Base-by-base conservation (phyloP, 1,140 invertebrate genomes). In the Pantala flavescens region DNA sequence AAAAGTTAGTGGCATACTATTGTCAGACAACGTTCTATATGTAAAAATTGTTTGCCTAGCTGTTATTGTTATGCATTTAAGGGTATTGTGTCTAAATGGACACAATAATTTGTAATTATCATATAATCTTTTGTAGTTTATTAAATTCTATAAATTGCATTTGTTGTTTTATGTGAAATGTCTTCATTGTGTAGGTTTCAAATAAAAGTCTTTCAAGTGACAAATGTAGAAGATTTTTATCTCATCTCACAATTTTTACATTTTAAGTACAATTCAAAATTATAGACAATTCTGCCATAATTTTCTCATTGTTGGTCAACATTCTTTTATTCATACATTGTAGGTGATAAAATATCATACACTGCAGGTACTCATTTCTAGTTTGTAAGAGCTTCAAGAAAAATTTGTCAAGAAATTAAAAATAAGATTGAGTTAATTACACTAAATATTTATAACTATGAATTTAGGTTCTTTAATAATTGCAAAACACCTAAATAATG, bases 191-290 rank as follows among this genome's bases (percentile, higher is more conserved):
- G 12, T 19, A 63, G 49, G 49, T 63, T 16, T 19, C 14, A 63
- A 19, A 63, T 19, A 63, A 21, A 63, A 63, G n/a, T 19, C 16
- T 5, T 21, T 19, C 5, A 63, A 63, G 5, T 63, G 49, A 63
- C 16, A 63, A 63, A 63, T 63, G 49, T 63, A 63, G 49, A 63
- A 63, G 49, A 63, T 63, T 63, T 36, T 63, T 63, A 63, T 63
- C 49, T 63, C 49, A 63, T 21, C 49, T 63, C n/a, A 63, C n/a
- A 63, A 63, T 19, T 63, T 63, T 63, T 63, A 63, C 49, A 63
- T 63, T 63, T 63, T 63, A 63, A 63, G 49, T 63, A 63, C 49
- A 63, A 9, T 36, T 63, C n/a, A 3, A 63, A 63, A 63, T 63
- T 63, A 63, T 7, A 63, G 12, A 36, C 28, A 36, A 36, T 36